Percentiles rank a stretch among this genome's conserved stretches.
Conservation (phyloP, 2,797 vertebrate species). For the Hemibagrus guttatus region DNA sequence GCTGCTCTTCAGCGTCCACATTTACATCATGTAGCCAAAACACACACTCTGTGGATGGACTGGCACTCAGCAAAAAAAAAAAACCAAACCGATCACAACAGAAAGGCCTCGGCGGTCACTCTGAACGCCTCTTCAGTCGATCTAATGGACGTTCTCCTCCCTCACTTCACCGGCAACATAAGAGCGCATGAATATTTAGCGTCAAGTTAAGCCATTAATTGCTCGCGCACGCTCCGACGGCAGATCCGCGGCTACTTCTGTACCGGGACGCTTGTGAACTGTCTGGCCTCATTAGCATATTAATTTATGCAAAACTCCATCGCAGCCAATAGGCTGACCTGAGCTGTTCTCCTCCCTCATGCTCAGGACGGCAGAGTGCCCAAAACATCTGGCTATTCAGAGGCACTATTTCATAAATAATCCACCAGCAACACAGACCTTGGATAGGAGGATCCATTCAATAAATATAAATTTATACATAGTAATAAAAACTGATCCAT, state of each 20-base stretch:
- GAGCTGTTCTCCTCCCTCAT: constrained; percentile 33
- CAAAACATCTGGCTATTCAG: not conserved
- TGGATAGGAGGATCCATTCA: not conserved
- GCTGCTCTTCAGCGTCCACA: constrained; percentile 48
- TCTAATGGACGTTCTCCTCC: constrained; percentile 79
- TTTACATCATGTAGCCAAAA: constrained; percentile 48
- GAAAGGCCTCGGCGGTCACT: constrained; percentile 66
- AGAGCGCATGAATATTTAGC: constrained; percentile 81
- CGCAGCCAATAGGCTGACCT: constrained; percentile 68
- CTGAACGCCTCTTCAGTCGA: constrained; percentile 74
- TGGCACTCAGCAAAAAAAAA: constrained; percentile 61
- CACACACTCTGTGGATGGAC: constrained; percentile 41
- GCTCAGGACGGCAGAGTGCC: not conserved
- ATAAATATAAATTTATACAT: not conserved
- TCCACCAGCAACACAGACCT: not conserved
- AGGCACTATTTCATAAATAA: constrained; percentile 1
- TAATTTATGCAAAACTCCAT: constrained; percentile 74
- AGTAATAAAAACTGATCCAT: not conserved
- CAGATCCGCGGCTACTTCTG: constrained; percentile 75
- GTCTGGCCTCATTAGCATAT: constrained; percentile 78
- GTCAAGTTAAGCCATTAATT: constrained; percentile 81
- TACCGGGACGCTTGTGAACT: constrained; percentile 70
- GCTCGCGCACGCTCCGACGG: constrained; percentile 71
- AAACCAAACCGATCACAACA: constrained; percentile 68
- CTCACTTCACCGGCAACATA: constrained; percentile 75